Base-by-base conservation (phyloP, 2,888 invertebrate species). In the Synergus gifuensis region DNA sequence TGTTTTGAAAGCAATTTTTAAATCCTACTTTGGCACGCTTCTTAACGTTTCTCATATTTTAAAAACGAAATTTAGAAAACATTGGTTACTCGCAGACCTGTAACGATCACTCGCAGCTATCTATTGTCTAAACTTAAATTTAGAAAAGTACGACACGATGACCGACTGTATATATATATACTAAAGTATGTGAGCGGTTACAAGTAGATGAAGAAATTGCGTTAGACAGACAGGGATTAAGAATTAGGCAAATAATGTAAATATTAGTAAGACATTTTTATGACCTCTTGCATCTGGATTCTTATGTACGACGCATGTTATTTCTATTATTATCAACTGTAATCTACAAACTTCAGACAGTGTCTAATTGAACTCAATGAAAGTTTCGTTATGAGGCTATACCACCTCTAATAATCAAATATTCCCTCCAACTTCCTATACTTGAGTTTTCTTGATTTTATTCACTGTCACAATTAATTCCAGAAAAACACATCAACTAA, bases 151-250 rank as follows among this genome's bases (percentile, higher is more conserved):
- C 54, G 73, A 73, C 73, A 73, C 73, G 73, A 73, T 73, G 54
- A 58, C 28, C 73, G 54, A 73, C 73, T 73, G 73, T 73, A 73
- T 58, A 73, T 36, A 36, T 22, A 28, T 28, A 28, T 73, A 73
- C 5, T 73, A 11, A 58, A 73, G 73, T 73, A 54, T 49, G 69
- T 73, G 69, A 73, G 16, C 54, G 54, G n/a, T 73, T 73, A 54
- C 8, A 40, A 73, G 73, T 73, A 73, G 73, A 73, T 73, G 22
- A 69, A 49, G 28, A 73, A 54, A 46, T 73, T 73, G 69, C 69
- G 69, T 73, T 73, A 73, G 69, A 73, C 49, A 54, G 67, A 49
- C 49, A 73, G 73, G 73, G 54, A 73, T 73, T 73, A 73, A 16
- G 54, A 73, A 58, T 58, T 54, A 73, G 73, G 40, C 36, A 40